Base-by-base conservation (phyloP, 2,888 invertebrate genomes). In the Magallana nippona region DNA sequence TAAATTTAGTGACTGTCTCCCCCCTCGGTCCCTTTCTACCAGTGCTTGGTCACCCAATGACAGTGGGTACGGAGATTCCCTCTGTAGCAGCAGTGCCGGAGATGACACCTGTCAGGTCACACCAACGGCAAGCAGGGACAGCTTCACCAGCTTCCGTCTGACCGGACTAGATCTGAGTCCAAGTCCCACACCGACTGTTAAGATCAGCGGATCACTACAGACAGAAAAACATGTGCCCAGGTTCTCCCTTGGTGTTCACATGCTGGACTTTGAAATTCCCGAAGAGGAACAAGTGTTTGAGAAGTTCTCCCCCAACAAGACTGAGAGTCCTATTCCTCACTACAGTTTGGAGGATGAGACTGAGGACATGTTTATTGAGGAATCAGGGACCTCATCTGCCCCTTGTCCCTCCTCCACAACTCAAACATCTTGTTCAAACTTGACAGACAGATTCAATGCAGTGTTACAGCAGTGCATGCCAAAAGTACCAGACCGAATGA, bases 401-500 rank as follows among this genome's bases (percentile, higher is more conserved):
- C 44, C 44, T 44, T 60, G 44, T 11, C 19, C 55, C 5, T 62
- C 63, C 55, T 55, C 11, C 5, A 27, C 17, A 22, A 58, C 1
- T 32, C 17, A 63, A 62, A 22, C 71, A 22, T 13, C 32, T 22
- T 19, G 58, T n/a, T 79, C 84, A n/a, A 55, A 85, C 17, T 71
- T 86, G 17, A 63, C 79, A 5, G 86, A 82, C 57, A 81, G 79
- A 17, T 86, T 87, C 71, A 44, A 86, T 81, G 80, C 78, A 44
- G 85, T 87, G 32, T 63, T 89, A 32, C 60, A 84, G 22, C 62
- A 84, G n/a, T 88, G 86, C 77, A 84, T 85, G 10, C 90, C 89
- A 0, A 57, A 56, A 11, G 88, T 86, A 22, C 84, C 86, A n/a
- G 90, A 91, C 71, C 71, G 88, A 44, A 79, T 92, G 71, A 92